phyloP scores from a whole-genome alignment of 2,888 invertebrate species.

The Acanthosepion lycidas region DNA sequence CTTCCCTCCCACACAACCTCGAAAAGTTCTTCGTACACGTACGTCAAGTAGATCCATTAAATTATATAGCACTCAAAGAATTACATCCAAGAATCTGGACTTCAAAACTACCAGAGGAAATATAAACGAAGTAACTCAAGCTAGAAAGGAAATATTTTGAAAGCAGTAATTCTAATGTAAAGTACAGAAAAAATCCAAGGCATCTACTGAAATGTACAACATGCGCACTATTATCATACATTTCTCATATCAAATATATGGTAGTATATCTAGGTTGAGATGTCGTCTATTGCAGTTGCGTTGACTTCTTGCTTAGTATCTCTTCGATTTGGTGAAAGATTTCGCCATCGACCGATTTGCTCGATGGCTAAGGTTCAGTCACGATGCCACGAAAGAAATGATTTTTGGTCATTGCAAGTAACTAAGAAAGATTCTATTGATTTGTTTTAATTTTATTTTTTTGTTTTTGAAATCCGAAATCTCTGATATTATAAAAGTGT shows the following conservation, averaged over 20 bases:
- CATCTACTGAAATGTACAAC: background rate
- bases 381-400: background rate
- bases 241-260: background rate
- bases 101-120: background rate
- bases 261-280: background rate
- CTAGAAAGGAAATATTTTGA: background rate
- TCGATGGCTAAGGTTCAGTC: background rate
- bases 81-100: background rate
- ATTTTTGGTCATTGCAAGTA: background rate
- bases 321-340: background rate
- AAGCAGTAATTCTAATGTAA: background rate
- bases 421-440: no score
- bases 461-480: no score
- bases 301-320: background rate
- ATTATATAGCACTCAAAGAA: slow-evolving; percentile 13
- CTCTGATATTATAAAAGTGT: no score
- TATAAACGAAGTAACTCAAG: background rate
- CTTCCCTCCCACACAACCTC: background rate
- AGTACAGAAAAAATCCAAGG: background rate
- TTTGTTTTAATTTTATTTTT: no score
- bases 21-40: no score
- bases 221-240: background rate
- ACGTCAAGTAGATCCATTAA: background rate
- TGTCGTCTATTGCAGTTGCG: background rate
- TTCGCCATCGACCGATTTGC: background rate